Evolutionary conservation across 1,140 invertebrate species (phyloP).

Genomic region (Hyles euphorbiae): DNA sequence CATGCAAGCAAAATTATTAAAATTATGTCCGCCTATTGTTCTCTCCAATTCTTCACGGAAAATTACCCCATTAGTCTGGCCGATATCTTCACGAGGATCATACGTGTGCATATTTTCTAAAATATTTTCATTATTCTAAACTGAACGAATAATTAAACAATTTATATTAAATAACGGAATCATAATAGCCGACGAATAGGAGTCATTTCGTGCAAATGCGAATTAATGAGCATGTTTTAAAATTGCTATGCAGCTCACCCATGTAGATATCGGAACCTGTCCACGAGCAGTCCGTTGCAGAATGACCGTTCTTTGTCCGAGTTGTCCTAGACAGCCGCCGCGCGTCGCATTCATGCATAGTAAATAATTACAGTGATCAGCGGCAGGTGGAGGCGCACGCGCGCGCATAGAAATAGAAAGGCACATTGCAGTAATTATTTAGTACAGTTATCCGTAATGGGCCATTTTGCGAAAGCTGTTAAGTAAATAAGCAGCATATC

Average conservation of each 20-base stretch:
- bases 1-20: no score
- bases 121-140: no score
- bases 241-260: constrained; percentile 57
- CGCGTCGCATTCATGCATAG: constrained; percentile 70
- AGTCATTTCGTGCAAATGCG: constrained; percentile 42
- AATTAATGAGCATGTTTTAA: constrained; percentile 62
- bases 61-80: no score
- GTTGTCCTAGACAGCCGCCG: constrained; percentile 66
- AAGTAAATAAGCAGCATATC: constrained; percentile 65
- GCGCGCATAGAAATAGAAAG: constrained; percentile 73
- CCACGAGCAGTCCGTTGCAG: constrained; percentile 40
- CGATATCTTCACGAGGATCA: no score
- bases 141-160: constrained; percentile 3
- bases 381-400: constrained; percentile 67
- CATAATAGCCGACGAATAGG: constrained; percentile 19
- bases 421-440: constrained; percentile 75
- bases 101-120: neutral
- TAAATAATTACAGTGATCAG: constrained; percentile 72
- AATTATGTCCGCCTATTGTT: no score
- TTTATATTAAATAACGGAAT: constrained; percentile 16
- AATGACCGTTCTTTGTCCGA: constrained; percentile 69
- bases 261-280: constrained; percentile 61
- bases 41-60: no score
- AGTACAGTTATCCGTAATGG: constrained; percentile 73
- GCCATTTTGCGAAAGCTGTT: constrained; percentile 71